These are phyloP conservation scores for Drosophila suboccidentalis DNA, from an alignment of 2,888 invertebrate species.

Conservation along the genomic window DNA sequence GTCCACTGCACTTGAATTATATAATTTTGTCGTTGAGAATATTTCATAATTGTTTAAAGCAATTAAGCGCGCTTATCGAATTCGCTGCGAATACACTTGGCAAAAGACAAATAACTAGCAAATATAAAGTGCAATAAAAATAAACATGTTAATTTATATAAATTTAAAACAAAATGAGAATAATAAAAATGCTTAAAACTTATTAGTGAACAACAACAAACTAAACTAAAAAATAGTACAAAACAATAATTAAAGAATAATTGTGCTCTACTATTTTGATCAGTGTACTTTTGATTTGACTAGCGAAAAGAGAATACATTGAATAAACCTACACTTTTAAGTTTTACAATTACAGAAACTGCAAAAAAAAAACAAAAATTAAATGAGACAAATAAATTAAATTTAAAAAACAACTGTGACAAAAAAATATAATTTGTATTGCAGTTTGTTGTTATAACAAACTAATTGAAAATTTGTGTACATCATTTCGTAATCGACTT, in stretches of 20 bases:
- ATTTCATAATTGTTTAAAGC: conserved; percentile 29
- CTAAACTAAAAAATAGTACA: not conserved
- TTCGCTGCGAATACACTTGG: conserved; percentile 30
- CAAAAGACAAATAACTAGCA: conserved; percentile 13
- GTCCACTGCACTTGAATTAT: conserved; percentile 38
- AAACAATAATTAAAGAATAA: not conserved
- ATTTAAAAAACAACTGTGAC: not conserved
- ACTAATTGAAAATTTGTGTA: not conserved
- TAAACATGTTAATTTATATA: not conserved
- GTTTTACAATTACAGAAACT: not conserved
- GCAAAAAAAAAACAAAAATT: not conserved
- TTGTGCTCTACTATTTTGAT: not conserved
- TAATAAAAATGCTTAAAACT: too few relatives aligned
- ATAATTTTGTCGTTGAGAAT: conserved; percentile 29
- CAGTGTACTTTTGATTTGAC: not conserved
- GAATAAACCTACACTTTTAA: too few relatives aligned
- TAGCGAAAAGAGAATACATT: not conserved
- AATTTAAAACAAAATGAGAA: not conserved
- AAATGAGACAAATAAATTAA: not conserved
- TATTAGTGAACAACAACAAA: not conserved
- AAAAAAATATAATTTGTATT: not conserved
- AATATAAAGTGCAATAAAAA: not conserved
- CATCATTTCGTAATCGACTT: too few relatives aligned
- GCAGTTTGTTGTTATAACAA: not conserved
- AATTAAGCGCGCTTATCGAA: conserved; percentile 19